Evolutionary conservation across 2,797 vertebrate genomes (phyloP).

Genomic region (Acestrorhynchus altus): DNA sequence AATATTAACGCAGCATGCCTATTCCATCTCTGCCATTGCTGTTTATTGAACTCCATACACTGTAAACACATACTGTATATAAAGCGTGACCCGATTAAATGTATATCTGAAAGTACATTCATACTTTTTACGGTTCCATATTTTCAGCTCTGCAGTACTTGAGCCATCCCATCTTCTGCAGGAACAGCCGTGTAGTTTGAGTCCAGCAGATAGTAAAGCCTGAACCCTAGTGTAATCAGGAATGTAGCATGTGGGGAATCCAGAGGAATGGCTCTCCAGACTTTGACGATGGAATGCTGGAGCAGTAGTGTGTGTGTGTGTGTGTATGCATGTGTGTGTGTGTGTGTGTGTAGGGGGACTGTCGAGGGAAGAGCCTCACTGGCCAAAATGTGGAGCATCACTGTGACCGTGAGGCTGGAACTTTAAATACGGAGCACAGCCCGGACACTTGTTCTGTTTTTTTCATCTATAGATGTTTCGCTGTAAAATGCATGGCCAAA

Average conservation of each 20-base stretch:
- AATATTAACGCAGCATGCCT: not conserved
- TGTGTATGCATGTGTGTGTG: not conserved
- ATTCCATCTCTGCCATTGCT: not conserved
- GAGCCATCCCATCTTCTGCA: not conserved
- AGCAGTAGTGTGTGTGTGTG: not conserved
- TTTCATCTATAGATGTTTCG: conserved; percentile 45
- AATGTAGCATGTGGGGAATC: conserved; percentile 19
- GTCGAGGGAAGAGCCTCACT: not conserved
- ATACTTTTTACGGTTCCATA: not conserved
- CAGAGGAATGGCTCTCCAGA: conserved; percentile 4
- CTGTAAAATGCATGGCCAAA: conserved; percentile 33
- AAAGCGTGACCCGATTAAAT: not conserved
- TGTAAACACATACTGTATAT: not conserved
- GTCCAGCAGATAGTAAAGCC: conserved; percentile 30
- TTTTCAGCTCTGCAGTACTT: not conserved
- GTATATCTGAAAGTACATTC: not conserved
- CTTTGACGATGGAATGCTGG: conserved; percentile 2
- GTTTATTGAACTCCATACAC: not conserved
- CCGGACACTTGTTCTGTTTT: conserved; percentile 32
- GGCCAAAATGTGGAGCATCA: conserved; percentile 5
- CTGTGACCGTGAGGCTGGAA: conserved; percentile 9
- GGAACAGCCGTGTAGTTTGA: not conserved
- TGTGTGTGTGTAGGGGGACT: not conserved
- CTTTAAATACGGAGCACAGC: conserved; percentile 14
- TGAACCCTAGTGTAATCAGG: conserved; percentile 30